Percentiles rank a stretch among this genome's conserved stretches.
Evolutionary conservation across 2,888 invertebrate genomes (phyloP).

Genomic region (Masnerella sp.): DNA sequence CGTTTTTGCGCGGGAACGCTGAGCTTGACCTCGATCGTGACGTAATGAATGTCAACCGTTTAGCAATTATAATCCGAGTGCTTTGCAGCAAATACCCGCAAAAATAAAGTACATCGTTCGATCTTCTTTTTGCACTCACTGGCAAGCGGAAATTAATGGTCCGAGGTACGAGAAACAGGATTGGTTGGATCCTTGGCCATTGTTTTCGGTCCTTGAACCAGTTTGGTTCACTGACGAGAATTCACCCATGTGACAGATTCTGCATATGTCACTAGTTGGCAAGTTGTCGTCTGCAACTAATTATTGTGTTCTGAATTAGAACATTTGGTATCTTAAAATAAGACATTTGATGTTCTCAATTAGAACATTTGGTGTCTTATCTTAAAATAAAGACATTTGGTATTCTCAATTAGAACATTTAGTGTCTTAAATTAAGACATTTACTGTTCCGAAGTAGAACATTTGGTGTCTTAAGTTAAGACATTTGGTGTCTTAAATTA

Average conservation of each 20-base stretch:
- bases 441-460: no score
- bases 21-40: conserved; percentile 9
- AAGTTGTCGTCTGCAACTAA: background rate
- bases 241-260: conserved; percentile 76
- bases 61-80: conserved; percentile 34
- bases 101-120: background rate
- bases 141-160: conserved; percentile 74
- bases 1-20: conserved; percentile 9
- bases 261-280: conserved; percentile 69
- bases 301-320: no score
- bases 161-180: conserved; percentile 70
- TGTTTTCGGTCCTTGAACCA: no score
- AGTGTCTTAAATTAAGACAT: no score
- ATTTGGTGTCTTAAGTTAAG: no score
- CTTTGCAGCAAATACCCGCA: conserved; percentile 12
- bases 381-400: no score
- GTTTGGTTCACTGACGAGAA: conserved; percentile 61
- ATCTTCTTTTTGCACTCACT: conserved; percentile 63
- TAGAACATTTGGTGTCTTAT: no score
- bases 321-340: no score
- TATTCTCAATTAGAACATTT: no score
- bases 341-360: no score
- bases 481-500: no score
- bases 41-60: conserved; percentile 23
- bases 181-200: conserved; percentile 64